Base-by-base conservation (phyloP, 2,113 vertebrate genomes). In the Siphamia tubifer region DNA sequence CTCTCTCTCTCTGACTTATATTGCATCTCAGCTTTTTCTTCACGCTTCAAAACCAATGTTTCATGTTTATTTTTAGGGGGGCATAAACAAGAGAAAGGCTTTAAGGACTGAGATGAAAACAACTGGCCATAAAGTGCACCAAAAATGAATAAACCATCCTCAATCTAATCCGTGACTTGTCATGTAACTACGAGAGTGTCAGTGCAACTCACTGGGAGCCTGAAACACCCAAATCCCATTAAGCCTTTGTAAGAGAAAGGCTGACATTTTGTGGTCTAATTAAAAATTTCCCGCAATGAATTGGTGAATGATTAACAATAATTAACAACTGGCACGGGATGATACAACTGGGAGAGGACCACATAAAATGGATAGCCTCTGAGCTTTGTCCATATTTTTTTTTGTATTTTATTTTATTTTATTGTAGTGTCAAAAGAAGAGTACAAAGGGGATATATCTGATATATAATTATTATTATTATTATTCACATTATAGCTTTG, bases 201-300 rank as follows among this genome's bases (percentile, higher is more conserved):
- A 65, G 77, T 30, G 17, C 53, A 86, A 89, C 74, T 79, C 70
- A 56, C 68, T 44, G 64, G 66, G 80, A 83, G 77, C 81, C 60
- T 55, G 68, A 85, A 90, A 87, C 82, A 87, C 72, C 87, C 79
- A 91, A 90, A 91, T 93, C 88, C 90, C 86, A 91, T 92, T 93
- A 90, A 87, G 89, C 74, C 88, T 85, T 90, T 92, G 84, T 82
- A 39, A 64, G 74, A 57, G 56, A 88, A 80, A 77, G 73, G 77
- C 68, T 91, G 90, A 92, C 90, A 92, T 92, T 92, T 90, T 87
- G 86, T 89, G 85, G 73, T 89, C 89, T 92, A 91, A 92, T 93
- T 92, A 91, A 90, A 91, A 83, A 68, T 81, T 67, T 69, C 82
- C 77, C 54, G 76, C 87, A 62, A 86, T 87, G 69, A 90, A 85